Conservation (phyloP, 2,888 invertebrate genomes). For the Portevinia maculata region DNA sequence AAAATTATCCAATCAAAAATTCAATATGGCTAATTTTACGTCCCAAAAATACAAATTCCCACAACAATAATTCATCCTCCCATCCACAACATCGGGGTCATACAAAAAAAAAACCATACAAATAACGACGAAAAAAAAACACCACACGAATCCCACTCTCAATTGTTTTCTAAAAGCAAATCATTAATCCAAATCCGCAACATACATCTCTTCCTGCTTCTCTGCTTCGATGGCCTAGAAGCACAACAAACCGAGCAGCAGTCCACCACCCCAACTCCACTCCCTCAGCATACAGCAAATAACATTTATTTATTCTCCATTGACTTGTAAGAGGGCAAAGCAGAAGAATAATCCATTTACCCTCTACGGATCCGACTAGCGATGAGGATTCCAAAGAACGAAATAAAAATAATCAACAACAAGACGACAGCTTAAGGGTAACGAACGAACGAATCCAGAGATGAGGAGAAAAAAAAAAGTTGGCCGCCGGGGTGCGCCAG, state of each 20-base stretch:
- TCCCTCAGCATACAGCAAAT: slow-evolving; percentile 56
- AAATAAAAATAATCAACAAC: slow-evolving; percentile 62
- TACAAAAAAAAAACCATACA: slow-evolving; percentile 5
- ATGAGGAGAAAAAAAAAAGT: slow-evolving; percentile 33
- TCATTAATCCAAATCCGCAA: slow-evolving; percentile 72
- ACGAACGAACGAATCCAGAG: slow-evolving; percentile 43
- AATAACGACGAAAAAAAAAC: not conserved
- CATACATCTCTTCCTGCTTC: slow-evolving; percentile 34
- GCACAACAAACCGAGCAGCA: not conserved
- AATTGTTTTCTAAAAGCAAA: slow-evolving; percentile 70
- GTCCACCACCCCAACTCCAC: not conserved
- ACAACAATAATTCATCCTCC: slow-evolving; percentile 57
- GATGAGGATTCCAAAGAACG: slow-evolving; percentile 37
- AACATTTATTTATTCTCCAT: slow-evolving; percentile 74
- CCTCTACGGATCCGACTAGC: slow-evolving; percentile 50
- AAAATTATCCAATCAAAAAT: slow-evolving; percentile 69
- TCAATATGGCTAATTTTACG: slow-evolving; percentile 63
- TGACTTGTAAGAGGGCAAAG: slow-evolving; percentile 67
- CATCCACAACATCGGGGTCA: not conserved
- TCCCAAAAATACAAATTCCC: slow-evolving; percentile 49
- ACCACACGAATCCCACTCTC: slow-evolving; percentile 48
- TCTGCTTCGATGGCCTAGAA: slow-evolving; percentile 38
- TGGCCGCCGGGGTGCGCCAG: slow-evolving; percentile 54
- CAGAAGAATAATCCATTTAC: slow-evolving; percentile 70
- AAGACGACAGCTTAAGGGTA: slow-evolving; percentile 55